Evolutionary conservation across 2,888 invertebrate genomes (phyloP).

Genomic region (Tenthredo livida): DNA sequence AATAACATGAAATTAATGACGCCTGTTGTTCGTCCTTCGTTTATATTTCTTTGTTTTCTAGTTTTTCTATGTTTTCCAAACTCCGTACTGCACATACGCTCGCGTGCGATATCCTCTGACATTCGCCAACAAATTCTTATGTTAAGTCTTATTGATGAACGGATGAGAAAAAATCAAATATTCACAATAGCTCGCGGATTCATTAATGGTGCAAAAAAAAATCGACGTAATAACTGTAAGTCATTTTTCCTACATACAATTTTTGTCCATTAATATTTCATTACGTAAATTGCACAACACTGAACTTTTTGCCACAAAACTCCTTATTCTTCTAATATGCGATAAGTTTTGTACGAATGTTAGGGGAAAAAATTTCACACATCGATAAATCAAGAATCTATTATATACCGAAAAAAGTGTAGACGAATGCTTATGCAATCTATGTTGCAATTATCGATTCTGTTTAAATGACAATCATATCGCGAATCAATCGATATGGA

Average conservation of each 20-base stretch:
- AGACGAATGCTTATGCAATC: neutral
- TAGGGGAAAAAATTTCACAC: neutral
- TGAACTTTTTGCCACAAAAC: neutral
- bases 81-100: neutral
- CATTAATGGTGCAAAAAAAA: neutral
- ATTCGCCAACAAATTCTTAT: neutral
- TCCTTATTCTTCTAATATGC: neutral
- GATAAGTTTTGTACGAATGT: neutral
- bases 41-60: neutral
- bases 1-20: conserved; percentile 24
- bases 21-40: neutral
- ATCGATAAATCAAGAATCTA: neutral
- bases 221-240: neutral
- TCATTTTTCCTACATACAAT: neutral
- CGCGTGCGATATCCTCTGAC: neutral
- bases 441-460: neutral
- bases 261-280: conserved; percentile 2
- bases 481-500: neutral
- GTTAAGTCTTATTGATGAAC: neutral
- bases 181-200: neutral
- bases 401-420: neutral
- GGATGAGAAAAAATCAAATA: neutral
- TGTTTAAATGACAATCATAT: neutral
- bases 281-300: neutral
- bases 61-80: conserved; percentile 10